Conservation (phyloP, 2,113 vertebrate genomes). For the Maccullochella peelii region DNA sequence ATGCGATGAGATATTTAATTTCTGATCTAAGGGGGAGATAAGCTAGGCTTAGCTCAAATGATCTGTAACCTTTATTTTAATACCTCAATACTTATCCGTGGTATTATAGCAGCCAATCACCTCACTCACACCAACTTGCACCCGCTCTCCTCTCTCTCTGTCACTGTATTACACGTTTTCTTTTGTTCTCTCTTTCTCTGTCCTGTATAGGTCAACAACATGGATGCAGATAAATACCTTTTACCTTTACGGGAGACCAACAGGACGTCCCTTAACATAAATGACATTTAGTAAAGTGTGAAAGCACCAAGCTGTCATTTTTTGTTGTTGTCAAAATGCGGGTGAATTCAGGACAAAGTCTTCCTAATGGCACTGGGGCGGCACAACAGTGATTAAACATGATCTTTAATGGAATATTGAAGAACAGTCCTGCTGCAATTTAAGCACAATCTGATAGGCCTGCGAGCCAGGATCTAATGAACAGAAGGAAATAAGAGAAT, state of each 20-base stretch:
- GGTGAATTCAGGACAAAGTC: slow-evolving; percentile 37
- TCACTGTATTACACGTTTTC: slow-evolving; percentile 4
- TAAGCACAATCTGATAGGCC: slow-evolving; percentile 77
- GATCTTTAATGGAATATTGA: slow-evolving; percentile 82
- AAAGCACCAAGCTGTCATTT: slow-evolving; percentile 28
- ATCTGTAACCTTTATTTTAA: slow-evolving; percentile 81
- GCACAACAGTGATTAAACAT: slow-evolving; percentile 77
- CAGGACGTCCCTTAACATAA: slow-evolving; percentile 17
- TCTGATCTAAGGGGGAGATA: slow-evolving; percentile 71
- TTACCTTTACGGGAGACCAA: slow-evolving; percentile 27
- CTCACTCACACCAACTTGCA: slow-evolving; percentile 33
- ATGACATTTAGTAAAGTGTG: slow-evolving; percentile 51
- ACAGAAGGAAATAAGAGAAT: slow-evolving; percentile 81
- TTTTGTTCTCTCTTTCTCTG: slow-evolving; percentile 1
- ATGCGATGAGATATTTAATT: slow-evolving; percentile 78
- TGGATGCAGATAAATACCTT: slow-evolving; percentile 36
- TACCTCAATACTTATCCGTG: slow-evolving; percentile 64
- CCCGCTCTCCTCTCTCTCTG: slow-evolving; percentile 7
- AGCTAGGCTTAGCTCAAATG: slow-evolving; percentile 73
- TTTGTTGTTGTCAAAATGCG: slow-evolving; percentile 30
- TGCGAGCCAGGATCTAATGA: slow-evolving; percentile 75
- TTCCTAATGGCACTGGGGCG: slow-evolving; percentile 24
- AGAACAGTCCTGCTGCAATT: slow-evolving; percentile 77
- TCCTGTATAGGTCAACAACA: slow-evolving; percentile 57
- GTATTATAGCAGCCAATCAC: slow-evolving; percentile 73